Base-by-base conservation (phyloP, 2,888 invertebrate species). In the Tiphia femorata region DNA sequence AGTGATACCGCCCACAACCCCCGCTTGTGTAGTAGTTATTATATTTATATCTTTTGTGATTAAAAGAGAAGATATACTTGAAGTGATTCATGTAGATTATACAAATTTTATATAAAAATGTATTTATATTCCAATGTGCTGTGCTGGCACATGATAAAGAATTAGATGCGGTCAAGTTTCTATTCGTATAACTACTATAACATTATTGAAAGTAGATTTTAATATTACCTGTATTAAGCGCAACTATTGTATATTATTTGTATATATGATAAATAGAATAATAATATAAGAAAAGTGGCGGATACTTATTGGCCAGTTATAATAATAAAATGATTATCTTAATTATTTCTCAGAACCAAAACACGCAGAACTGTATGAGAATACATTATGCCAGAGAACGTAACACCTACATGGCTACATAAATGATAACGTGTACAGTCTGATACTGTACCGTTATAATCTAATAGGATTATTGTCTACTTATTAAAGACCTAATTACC, bases 271-370 rank as follows among this genome's bases (percentile, higher is more conserved):
- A 87, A 87, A 87, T 84, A 87, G 87, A 88, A 87, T 87, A 87
- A 85, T 86, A 86, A 86, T 86, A 85, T 84, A 80, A 79, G 78
- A 76, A 87, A 87, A 86, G 86, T 87, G 88, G 88, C 88, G 86
- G 86, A 88, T 87, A 88, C 87, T 88, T 88, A 87, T 87, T 85
- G 90, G 90, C 90, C 90, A 90, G 90, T 90, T 89, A 77, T 77
- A 70, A 77, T 73, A 70, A 75, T 72, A 72, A 62, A 71, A 69
- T 72, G 70, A 72, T 68, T 75, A 73, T 76, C 72, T 69, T 72
- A 66, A 72, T 76, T 74, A 72, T 73, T 75, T 78, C 77, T 75
- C 76, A 72, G 76, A 77, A 78, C 76, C 74, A 76, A 78, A 75
- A 70, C 69, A 64, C 73, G 64, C 70, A 59, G 58, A 64, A 58